phyloP scores from a whole-genome alignment of 2,797 vertebrate species.

The Bryconaethiops microstoma region DNA sequence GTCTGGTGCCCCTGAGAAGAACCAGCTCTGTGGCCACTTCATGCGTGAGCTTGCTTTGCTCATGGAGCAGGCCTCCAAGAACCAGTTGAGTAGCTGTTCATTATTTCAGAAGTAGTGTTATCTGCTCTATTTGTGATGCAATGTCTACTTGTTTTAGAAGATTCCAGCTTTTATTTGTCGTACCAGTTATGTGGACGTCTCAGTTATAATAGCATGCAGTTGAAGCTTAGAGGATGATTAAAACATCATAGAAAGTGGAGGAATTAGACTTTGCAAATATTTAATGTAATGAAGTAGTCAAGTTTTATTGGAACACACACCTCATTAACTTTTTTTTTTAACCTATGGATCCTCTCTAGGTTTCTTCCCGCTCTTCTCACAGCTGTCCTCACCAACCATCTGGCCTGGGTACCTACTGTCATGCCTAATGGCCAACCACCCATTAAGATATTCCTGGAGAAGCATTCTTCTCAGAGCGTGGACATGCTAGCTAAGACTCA shows the following conservation, averaged over 20 bases:
- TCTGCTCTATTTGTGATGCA: not conserved
- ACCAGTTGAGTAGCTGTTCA: constrained; percentile 85
- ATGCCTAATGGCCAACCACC: constrained; percentile 99
- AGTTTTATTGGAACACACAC: not conserved
- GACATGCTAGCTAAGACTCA: constrained; percentile 98
- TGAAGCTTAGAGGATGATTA: not conserved
- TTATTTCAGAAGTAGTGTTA: not conserved
- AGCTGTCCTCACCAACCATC: constrained; percentile 94
- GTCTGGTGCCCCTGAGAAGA: constrained; percentile 93
- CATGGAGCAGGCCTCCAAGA: constrained; percentile 97
- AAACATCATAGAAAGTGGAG: not conserved
- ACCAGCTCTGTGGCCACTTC: constrained; percentile 94
- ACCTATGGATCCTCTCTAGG: constrained; percentile 70
- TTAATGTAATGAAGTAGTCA: not conserved
- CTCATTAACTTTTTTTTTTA: not conserved
- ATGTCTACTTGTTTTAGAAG: not conserved
- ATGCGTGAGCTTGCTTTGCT: constrained; percentile 94
- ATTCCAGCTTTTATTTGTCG: not conserved
- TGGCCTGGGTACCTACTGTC: constrained; percentile 99
- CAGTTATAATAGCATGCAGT: too few species aligned
- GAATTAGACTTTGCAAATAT: not conserved
- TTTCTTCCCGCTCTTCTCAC: constrained; percentile 96
- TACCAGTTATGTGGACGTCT: not conserved
- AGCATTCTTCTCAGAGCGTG: constrained; percentile 97
- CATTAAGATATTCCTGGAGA: constrained; percentile 97